Percentiles rank a stretch among this genome's conserved stretches.
Conservation (phyloP, 2,113 vertebrate species). For the Siniperca knerii region DNA sequence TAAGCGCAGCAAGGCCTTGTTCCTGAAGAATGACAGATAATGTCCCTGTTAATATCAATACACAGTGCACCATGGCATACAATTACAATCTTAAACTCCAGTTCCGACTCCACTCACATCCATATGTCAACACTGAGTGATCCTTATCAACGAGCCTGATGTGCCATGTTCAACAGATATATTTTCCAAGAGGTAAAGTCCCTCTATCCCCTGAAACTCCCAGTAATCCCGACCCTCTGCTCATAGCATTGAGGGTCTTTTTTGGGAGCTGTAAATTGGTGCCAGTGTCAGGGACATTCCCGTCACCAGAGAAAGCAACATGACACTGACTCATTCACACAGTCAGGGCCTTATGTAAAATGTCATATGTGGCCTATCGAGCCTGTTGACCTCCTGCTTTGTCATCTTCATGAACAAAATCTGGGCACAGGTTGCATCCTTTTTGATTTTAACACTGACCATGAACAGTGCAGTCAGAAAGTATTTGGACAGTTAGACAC, state of each 20-base stretch:
- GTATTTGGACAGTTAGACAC: background rate
- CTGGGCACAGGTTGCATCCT: too few species aligned
- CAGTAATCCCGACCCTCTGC: conserved; percentile 1
- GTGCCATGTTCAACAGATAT: background rate
- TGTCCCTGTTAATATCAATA: background rate
- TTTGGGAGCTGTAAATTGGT: conserved; percentile 50
- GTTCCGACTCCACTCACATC: background rate
- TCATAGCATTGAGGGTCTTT: conserved; percentile 24
- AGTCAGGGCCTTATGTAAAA: conserved; percentile 18
- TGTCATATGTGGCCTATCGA: background rate
- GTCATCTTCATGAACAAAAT: background rate
- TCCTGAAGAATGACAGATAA: background rate
- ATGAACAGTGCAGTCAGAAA: background rate
- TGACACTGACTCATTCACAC: conserved; percentile 52
- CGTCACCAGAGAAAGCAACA: conserved; percentile 33
- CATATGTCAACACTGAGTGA: conserved; percentile 5
- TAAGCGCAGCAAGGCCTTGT: background rate
- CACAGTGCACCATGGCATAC: background rate
- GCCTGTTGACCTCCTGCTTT: conserved; percentile 7
- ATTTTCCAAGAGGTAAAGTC: conserved; percentile 31
- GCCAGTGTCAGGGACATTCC: conserved; percentile 35
- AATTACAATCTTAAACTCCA: background rate
- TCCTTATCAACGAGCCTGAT: background rate
- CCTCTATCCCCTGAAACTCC: conserved; percentile 31
- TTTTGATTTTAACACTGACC: background rate